Evolutionary conservation across 2,113 vertebrate genomes (phyloP), one percentile per base, ranked within the genome.

Genomic region (Clarias macrocephalus): DNA sequence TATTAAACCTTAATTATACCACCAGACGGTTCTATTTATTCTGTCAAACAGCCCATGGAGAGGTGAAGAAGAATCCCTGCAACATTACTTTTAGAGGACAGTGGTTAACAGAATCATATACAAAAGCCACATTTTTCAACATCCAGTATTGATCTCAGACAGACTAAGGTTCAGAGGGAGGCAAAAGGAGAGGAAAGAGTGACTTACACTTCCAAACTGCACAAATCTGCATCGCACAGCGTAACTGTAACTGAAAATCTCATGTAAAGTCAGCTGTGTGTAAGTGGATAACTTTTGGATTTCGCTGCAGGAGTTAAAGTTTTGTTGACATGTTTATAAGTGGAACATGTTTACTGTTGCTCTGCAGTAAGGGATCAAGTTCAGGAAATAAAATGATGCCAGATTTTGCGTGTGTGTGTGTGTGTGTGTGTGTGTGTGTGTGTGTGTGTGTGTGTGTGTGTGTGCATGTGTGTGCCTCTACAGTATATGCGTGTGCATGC

Each of bases 41-140:
- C 86, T 85, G 77, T 90, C 88, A 76, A 87, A 86, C 77, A 86
- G 80, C 59, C 81, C 59, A 30, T 33, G 75, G 83, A 87, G 65
- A 48, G 59, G 28, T 59, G 62, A 54, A 77, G 86, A 85, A 57
- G 72, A 85, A 85, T 80, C 21, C 8, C 19, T 56, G 28, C 23
- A 18, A 48, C 57, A 63, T 63, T 73, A 75, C 86, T 89, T 92
- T 89, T 84, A 52, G 73, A 90, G 91, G 91, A 95, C 93, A 93
- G 93, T 93, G 88, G 92, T 90, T 86, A 89, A 92, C 93, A 93
- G 90, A 94, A 95, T 94, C 92, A 94, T 90, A 83, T 84, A 88
- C 66, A 23, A 30, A 83, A 83, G 68, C 11, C 23, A 21, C 7
- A 80, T 18, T 30, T 59, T 11, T 5, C 28, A 80, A 23, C 19